Evolutionary conservation across 1,140 invertebrate species (phyloP), one percentile per base, ranked within the genome.

Genomic region (Pachyrhynchus sulphureomaculatus): DNA sequence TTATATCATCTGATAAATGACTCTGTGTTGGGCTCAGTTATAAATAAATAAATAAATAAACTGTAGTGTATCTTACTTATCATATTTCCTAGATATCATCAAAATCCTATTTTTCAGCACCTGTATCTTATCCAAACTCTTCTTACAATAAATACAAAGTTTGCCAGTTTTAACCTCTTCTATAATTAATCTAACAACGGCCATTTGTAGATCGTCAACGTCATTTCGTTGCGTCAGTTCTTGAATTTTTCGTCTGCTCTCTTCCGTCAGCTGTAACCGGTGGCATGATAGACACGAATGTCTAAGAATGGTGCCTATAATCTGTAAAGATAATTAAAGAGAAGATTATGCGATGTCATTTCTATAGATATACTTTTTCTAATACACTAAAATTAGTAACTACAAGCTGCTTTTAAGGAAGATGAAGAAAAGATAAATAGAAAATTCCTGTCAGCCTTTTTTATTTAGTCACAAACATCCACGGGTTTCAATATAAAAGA

Each of bases 261-360:
- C 60, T 41, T 62, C 33, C 75, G 88, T 79, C 76, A 91, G 81
- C 75, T 91, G 86, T 17, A 92, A 73, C 65, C 78, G 81, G 64
- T 82, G 86, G 69, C 92, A 95, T 47, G 80, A 77, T 8, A 90
- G 71, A 67, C 92, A 95, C 18, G 84, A 81, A 2, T 87, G 77
- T 65, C 83, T 84, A 20, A 93, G 79, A 13, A 93, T 70, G 0
- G 78, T 82, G 59, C 80, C 85, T 12, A 96, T 79, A 34, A 83
- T 80, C 74, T 87, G 88, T 0, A 56, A 56, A 18, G 4, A 24
- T 20, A 12, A 13, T 13, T 10, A 51, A 21, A 32, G 12, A 39
- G 18, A 52, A 34, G 15, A 29, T 33, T 32, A 49, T 34, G 33
- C 29, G 15, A 39, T 13, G n/a, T 36, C 12, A 20, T 21, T 9